Conservation (phyloP, 2,113 vertebrate species). For the Canis aureus region DNA sequence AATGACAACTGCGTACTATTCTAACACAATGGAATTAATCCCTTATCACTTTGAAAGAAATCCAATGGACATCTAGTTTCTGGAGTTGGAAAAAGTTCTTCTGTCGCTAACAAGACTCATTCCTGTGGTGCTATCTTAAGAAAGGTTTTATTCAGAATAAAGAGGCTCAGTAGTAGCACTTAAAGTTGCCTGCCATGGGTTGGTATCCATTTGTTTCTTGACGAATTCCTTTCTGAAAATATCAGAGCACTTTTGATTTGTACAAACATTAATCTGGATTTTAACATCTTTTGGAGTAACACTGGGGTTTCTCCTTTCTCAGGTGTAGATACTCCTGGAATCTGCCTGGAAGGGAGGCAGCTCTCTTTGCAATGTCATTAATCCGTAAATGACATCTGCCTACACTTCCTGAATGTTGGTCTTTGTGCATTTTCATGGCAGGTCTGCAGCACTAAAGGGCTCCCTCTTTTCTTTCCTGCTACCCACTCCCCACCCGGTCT, state of each 20-base stretch:
- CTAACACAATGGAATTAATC: constrained; percentile 43
- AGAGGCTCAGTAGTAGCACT: constrained; percentile 55
- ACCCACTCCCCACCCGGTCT: background rate
- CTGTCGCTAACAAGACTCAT: background rate
- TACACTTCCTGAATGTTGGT: background rate
- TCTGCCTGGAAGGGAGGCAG: background rate
- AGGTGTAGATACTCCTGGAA: background rate
- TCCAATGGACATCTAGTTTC: constrained; percentile 48
- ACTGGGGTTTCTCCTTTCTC: background rate
- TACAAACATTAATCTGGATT: background rate
- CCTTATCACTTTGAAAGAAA: constrained; percentile 70
- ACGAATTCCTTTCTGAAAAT: constrained; percentile 61
- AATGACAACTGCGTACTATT: constrained; percentile 82
- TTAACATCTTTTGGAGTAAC: background rate
- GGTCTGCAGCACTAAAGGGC: background rate
- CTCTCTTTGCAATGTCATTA: background rate
- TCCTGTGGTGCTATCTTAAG: background rate
- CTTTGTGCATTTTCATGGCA: background rate
- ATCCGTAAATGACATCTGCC: background rate
- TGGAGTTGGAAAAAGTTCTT: constrained; percentile 24
- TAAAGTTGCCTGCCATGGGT: background rate
- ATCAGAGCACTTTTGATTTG: background rate
- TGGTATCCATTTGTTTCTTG: background rate
- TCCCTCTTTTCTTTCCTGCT: background rate
- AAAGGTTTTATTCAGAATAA: constrained; percentile 53